phyloP scores from a whole-genome alignment of 2,113 vertebrate genomes.

The Mus spicilegus region DNA sequence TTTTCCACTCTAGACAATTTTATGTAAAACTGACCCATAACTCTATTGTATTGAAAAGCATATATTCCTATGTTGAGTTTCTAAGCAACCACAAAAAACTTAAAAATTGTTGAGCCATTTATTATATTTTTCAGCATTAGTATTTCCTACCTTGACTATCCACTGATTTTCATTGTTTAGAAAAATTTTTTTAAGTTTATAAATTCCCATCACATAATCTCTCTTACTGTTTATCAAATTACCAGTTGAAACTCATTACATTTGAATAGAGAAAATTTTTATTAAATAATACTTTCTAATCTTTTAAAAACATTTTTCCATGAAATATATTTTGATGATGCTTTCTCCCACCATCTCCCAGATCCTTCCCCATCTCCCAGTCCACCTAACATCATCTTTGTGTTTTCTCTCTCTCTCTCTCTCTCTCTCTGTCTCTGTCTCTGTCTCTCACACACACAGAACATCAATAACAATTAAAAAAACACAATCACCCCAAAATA shows the following conservation, averaged over 20 bases:
- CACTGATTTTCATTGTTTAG: slow-evolving; percentile 16
- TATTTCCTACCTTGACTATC: background rate
- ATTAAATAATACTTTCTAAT: background rate
- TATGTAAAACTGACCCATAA: background rate
- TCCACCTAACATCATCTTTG: background rate
- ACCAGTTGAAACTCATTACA: background rate
- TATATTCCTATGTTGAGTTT: background rate
- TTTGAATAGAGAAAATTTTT: background rate
- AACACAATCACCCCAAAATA: background rate
- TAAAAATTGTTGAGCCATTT: background rate
- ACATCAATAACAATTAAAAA: background rate
- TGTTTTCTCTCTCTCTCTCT: background rate
- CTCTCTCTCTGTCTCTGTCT: no score
- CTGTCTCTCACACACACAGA: background rate
- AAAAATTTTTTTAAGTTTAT: background rate
- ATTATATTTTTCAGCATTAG: slow-evolving; percentile 1
- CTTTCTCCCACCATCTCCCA: background rate
- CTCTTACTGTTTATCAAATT: background rate
- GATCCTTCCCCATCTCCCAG: accelerated
- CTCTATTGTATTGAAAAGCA: background rate
- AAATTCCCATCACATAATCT: background rate
- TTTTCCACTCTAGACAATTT: background rate
- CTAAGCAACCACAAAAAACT: background rate
- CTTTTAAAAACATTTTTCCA: background rate
- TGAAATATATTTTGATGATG: background rate